These are phyloP conservation scores for Apantesis nais DNA, from an alignment of 2,888 invertebrate species.

Conservation along the genomic window DNA sequence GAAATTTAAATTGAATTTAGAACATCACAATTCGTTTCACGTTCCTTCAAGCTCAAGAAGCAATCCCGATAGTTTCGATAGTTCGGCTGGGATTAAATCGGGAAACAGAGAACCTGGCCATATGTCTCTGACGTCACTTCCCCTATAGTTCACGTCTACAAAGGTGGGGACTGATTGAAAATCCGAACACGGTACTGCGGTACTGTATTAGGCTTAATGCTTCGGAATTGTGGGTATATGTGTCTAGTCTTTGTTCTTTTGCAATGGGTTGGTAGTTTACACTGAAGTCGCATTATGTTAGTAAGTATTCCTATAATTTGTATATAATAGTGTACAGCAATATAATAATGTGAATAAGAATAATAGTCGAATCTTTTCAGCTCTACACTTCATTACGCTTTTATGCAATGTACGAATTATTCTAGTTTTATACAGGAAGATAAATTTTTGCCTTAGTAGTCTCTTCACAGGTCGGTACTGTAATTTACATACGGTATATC, in stretches of 20 bases:
- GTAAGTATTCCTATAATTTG: not conserved
- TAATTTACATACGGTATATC: no score
- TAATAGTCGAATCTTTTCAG: no score
- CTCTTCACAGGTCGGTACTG: no score
- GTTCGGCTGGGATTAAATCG: conserved; percentile 60
- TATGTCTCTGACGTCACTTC: conserved; percentile 55
- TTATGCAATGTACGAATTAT: no score
- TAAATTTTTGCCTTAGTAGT: no score
- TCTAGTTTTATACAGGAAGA: no score
- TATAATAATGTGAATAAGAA: no score
- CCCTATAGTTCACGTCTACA: conserved; percentile 54
- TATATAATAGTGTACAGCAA: not conserved
- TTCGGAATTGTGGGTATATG: conserved; percentile 25
- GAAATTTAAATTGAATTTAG: conserved; percentile 26
- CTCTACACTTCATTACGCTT: no score
- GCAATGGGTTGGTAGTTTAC: conserved; percentile 1
- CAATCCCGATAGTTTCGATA: conserved; percentile 54
- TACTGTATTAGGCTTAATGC: conserved; percentile 46
- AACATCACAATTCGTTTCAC: conserved; percentile 25
- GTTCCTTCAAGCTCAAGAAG: conserved; percentile 24
- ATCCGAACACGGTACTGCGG: conserved; percentile 45
- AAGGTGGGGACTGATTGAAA: conserved; percentile 61
- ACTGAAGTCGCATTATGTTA: not conserved
- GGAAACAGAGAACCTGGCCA: conserved; percentile 56
- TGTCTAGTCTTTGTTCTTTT: conserved; percentile 12